Percentiles rank a stretch among this genome's conserved stretches.
Conservation (phyloP, 2,797 vertebrate species). For the Acanthurus leucopareius region DNA sequence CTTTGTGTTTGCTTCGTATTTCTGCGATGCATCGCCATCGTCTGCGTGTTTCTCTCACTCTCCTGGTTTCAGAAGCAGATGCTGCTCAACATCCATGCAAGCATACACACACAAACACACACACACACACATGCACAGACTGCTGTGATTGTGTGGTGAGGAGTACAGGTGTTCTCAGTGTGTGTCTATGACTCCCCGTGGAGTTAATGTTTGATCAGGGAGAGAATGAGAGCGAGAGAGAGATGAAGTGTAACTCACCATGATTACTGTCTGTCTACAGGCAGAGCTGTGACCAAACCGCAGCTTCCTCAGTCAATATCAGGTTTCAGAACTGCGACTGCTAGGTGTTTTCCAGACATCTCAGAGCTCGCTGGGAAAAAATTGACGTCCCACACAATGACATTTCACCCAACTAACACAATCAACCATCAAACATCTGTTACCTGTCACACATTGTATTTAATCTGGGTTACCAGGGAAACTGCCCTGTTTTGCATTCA, state of each 20-base stretch:
- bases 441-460: constrained; percentile 26
- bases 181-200: constrained; percentile 46
- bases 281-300: constrained; percentile 43
- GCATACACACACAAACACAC: too few species aligned
- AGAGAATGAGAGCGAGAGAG: constrained; percentile 14
- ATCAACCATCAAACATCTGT: constrained; percentile 13
- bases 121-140: background rate
- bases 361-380: constrained; percentile 35
- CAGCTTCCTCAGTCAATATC: constrained; percentile 46
- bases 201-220: constrained; percentile 65
- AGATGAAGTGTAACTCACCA: constrained; percentile 40
- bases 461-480: constrained; percentile 59
- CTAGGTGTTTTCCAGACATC: constrained; percentile 69
- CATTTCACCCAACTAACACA: constrained; percentile 33
- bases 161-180: constrained; percentile 59
- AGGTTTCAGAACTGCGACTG: constrained; percentile 44
- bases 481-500: constrained; percentile 60
- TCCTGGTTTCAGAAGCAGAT: constrained; percentile 33
- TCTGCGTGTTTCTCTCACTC: constrained; percentile 13
- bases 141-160: constrained; percentile 1
- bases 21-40: background rate
- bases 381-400: constrained; percentile 28
- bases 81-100: constrained; percentile 11
- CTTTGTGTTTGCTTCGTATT: constrained; percentile 20
- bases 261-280: constrained; percentile 54